phyloP scores from a whole-genome alignment of 2,113 vertebrate species.

The Cyprinus carpio region DNA sequence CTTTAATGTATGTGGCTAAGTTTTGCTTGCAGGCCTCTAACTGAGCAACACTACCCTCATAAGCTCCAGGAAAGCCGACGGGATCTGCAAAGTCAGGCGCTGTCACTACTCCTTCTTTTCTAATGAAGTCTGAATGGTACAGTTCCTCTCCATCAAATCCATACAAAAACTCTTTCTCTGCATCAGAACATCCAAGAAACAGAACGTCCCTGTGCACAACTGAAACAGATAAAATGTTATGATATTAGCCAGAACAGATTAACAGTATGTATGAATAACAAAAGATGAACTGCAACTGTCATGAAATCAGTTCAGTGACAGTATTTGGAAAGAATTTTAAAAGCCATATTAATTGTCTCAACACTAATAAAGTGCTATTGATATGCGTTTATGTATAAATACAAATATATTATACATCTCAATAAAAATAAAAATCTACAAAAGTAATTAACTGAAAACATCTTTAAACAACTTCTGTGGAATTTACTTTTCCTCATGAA shows the following conservation, averaged over 20 bases:
- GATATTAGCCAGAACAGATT: background rate
- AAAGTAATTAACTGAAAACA: background rate
- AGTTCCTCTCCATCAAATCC: slow-evolving; percentile 17
- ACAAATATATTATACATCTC: too few relatives aligned
- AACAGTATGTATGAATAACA: background rate
- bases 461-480: background rate
- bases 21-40: background rate
- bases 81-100: slow-evolving; percentile 39
- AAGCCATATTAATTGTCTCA: background rate
- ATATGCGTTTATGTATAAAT: background rate
- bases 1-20: rapidly evolving
- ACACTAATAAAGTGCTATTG: background rate
- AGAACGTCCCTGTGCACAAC: background rate
- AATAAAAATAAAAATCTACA: background rate
- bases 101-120: background rate
- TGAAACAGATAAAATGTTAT: background rate
- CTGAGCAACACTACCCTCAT: rapidly evolving
- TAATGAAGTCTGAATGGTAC: background rate
- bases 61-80: rapidly evolving
- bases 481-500: background rate
- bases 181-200: background rate
- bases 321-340: background rate
- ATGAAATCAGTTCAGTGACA: background rate
- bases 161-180: background rate
- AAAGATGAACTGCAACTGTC: too few relatives aligned